Evolutionary conservation across 2,888 invertebrate genomes (phyloP).

Genomic region (Malthinus seriepunctatus): DNA sequence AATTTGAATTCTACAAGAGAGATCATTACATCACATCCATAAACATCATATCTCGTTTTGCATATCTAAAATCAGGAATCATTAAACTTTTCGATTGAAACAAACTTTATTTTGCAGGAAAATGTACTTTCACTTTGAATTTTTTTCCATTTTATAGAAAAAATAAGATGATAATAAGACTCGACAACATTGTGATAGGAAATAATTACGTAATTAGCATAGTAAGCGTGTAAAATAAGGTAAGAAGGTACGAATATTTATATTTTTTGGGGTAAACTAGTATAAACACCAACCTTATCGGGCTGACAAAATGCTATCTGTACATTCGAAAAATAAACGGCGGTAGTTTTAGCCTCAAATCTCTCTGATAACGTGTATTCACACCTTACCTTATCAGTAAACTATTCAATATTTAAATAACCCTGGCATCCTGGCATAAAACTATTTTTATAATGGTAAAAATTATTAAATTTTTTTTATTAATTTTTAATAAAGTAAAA

Average conservation of each 20-base stretch:
- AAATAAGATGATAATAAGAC: too few relatives aligned
- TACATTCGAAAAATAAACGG: constrained; percentile 15
- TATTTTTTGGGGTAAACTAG: too few relatives aligned
- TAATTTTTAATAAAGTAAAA: neutral
- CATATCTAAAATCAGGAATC: too few relatives aligned
- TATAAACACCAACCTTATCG: neutral
- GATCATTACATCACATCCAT: too few relatives aligned
- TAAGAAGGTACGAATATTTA: too few relatives aligned
- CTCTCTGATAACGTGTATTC: constrained; percentile 6
- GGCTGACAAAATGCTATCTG: constrained; percentile 1
- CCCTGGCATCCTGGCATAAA: neutral
- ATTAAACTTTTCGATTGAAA: too few relatives aligned
- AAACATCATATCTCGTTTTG: too few relatives aligned
- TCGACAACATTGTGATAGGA: too few relatives aligned
- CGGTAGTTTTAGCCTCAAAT: constrained; percentile 9
- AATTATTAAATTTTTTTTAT: neutral
- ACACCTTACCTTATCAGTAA: neutral
- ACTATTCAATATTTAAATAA: too few relatives aligned
- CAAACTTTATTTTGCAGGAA: neutral
- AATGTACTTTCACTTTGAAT: constrained; percentile 2
- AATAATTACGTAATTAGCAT: too few relatives aligned
- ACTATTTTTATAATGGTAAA: neutral
- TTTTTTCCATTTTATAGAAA: neutral
- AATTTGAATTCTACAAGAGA: too few relatives aligned
- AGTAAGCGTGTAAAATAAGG: too few relatives aligned